Base-by-base conservation (phyloP, 64 coral and sea anemone genomes). In the Hydrozoanthus tunicans region DNA sequence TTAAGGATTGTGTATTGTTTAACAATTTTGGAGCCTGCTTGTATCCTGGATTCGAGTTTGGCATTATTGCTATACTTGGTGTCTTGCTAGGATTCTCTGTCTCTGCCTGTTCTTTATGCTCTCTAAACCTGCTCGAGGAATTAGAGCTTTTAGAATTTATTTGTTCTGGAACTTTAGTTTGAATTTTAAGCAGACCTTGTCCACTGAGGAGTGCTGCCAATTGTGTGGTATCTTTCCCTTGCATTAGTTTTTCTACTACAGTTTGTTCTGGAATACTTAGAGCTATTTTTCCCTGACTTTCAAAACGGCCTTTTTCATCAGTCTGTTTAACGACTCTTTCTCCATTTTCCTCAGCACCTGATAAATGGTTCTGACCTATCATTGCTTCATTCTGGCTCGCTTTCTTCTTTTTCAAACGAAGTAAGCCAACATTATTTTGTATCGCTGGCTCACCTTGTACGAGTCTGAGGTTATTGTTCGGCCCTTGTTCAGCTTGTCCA, bases 401-500 rank as follows among this genome's bases (percentile, higher is more conserved):
- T 51, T 25, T 26, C 9, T 43, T 61, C 3, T 27, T 53, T 7
- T 73, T 72, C 24, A 74, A 20, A 51, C 56, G 15, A 86, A 58
- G n/a, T 4, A 72, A 56, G 56, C 6, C 73, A 8, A 15, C 17
- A 15, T 66, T 83, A 58, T 20, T 55, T 85, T 69, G 6, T 5
- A n/a, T 57, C 3, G 43, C 9, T 69, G 58, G 20, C 58, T 62
- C 4, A 59, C 4, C 58, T 20, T 61, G 57, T 62, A 5, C 13
- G 52, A 14, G 14, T 61, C 53, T 3, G 0, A 13, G 62, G 7
- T 62, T 64, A 14, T 72, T 51, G 6, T 74, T 9, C 26, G 56
- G n/a, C 32, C 58, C n/a, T 73, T 58, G 17, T 43, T 86, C n/a
- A 13, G 23, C 68, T 60, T 86, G 83, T 58, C 83, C 55, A 86